Base-by-base conservation (phyloP, 30 jellyfish, hydroid and myxozoan species). In the Euphysa ruthae region DNA sequence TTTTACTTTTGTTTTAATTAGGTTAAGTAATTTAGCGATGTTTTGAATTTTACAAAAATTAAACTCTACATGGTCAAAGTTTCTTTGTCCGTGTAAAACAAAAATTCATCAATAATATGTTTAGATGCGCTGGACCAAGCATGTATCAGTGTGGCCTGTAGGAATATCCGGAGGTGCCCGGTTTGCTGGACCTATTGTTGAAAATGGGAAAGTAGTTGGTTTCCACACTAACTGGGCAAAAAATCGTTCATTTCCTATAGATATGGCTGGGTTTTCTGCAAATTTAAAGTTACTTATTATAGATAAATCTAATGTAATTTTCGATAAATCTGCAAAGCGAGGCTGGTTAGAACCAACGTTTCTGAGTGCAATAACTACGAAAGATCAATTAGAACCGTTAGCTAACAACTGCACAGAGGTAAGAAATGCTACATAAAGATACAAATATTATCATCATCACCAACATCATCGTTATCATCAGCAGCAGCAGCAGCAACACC, bases 201-300 rank as follows among this genome's bases (percentile, higher is more conserved):
- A 49, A 33, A 56, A 76, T 35, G 99, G 99, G 14, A 82, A 76
- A 60, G 99, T 91, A 4, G 81, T 72, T 22, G 57, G 73, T 32
- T 91, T 82, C 56, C 95, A 77, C 68, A 82, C 99, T 13, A 91
- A 91, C 82, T 91, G 99, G 99, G 99, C 99, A 16, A 93, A 88
- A 24, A 69, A 79, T 15, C 82, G 99, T 26, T 13, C 88, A 27
- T 91, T 91, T 32, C 99, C 99, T 4, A 31, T 91, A 19, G 99
- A 91, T 49, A 91, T 91, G 99, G 95, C 99, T 0, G 99, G 93
- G 30, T 91, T 91, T 69, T 82, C 94, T 23, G 84, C 82, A 51
- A 78, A 55, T 51, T 43, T 91, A 27, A 68, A 82, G 32, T 57
- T 78, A 12, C 71, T 91, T 33, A 63, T 81, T 1, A 75, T 69